These are phyloP conservation scores for Dicerorhinus sumatrensis DNA, from an alignment of 2,113 vertebrate species.

Conservation along the genomic window DNA sequence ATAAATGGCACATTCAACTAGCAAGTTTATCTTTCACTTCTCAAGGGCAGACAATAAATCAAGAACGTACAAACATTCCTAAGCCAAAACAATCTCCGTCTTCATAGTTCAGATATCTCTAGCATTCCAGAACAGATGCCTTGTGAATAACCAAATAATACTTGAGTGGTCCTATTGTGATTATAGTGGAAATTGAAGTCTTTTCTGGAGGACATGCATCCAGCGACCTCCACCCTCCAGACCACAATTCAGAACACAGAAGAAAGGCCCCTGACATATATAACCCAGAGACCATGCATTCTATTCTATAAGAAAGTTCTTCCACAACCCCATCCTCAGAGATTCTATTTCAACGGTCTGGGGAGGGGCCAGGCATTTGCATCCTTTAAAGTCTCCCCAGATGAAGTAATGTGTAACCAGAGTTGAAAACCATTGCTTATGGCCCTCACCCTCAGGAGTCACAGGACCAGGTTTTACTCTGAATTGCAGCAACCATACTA, in stretches of 20 bases:
- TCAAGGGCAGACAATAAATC: conserved; percentile 19
- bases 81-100: conserved; percentile 37
- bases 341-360: background rate
- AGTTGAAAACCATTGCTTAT: background rate
- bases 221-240: background rate
- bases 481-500: background rate
- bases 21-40: background rate
- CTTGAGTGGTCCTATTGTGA: background rate
- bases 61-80: conserved; percentile 61
- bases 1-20: background rate
- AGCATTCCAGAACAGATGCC: conserved; percentile 27
- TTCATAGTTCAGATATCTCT: conserved; percentile 5
- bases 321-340: background rate
- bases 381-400: background rate
- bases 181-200: background rate
- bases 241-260: background rate
- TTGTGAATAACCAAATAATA: background rate
- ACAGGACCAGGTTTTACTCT: background rate
- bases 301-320: background rate
- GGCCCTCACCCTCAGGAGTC: background rate
- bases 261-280: background rate
- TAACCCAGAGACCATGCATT: background rate
- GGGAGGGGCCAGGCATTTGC: accelerated
- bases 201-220: background rate
- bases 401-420: background rate